Evolutionary conservation across 2,113 vertebrate species (phyloP).

Genomic region (Excalfactoria chinensis): DNA sequence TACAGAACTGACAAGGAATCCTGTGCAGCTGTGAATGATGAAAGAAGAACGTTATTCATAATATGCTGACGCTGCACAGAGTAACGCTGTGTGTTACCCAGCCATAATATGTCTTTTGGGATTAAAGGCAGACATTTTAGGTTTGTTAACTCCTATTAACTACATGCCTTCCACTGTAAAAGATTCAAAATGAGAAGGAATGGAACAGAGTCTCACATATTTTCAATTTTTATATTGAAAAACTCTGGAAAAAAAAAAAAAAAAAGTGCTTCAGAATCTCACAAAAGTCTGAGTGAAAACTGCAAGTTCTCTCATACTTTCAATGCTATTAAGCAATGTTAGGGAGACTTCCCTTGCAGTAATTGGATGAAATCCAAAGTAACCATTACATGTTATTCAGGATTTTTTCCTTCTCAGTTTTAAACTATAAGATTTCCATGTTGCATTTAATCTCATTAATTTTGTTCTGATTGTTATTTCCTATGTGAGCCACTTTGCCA

Average conservation of each 20-base stretch:
- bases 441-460: background rate
- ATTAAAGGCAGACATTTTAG: constrained; percentile 57
- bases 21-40: constrained; percentile 31
- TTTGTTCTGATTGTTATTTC: constrained; percentile 4
- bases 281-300: constrained; percentile 12
- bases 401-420: constrained; percentile 1
- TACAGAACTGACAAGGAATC: constrained; percentile 6
- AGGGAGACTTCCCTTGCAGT: background rate
- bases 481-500: background rate
- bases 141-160: constrained; percentile 51
- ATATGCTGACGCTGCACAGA: constrained; percentile 53
- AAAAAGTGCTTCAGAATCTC: background rate
- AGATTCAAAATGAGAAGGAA: constrained; percentile 19
- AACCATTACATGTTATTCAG: background rate
- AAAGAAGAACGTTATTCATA: constrained; percentile 53
- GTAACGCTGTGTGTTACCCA: constrained; percentile 52
- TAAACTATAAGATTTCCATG: background rate
- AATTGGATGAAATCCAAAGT: background rate
- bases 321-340: background rate
- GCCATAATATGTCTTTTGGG: constrained; percentile 47
- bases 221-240: background rate
- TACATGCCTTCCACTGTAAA: constrained; percentile 30
- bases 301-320: constrained; percentile 4
- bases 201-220: constrained; percentile 5
- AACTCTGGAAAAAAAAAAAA: too few species aligned